Percentiles rank a stretch among this genome's conserved stretches.
phyloP scores from a whole-genome alignment of 1,140 invertebrate genomes.

The Liolophura sinensis region DNA sequence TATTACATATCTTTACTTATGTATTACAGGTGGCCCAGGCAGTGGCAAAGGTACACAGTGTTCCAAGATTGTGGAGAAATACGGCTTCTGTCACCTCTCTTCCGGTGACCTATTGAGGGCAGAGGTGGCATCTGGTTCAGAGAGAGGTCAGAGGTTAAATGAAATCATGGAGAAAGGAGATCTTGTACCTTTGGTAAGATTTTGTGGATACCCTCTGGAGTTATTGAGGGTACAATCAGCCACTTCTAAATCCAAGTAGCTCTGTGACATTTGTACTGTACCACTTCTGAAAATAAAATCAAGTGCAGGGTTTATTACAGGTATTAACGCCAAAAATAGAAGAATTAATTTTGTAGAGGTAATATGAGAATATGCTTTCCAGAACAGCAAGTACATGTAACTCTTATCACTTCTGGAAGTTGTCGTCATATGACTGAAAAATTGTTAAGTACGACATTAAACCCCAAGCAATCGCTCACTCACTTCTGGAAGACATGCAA shows the following conservation, averaged over 20 bases:
- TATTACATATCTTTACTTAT: no score
- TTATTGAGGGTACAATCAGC: background rate
- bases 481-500: no score
- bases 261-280: background rate
- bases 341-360: no score
- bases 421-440: no score
- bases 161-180: slow-evolving; percentile 80
- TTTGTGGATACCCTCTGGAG: slow-evolving; percentile 6
- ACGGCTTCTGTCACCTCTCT: slow-evolving; percentile 60
- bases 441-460: no score
- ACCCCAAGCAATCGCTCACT: no score
- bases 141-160: slow-evolving; percentile 60
- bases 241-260: background rate
- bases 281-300: no score
- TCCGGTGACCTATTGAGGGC: slow-evolving; percentile 59
- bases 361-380: no score
- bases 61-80: slow-evolving; percentile 57
- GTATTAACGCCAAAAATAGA: no score
- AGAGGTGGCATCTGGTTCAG: slow-evolving; percentile 58
- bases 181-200: slow-evolving; percentile 69
- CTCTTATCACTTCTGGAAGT: no score
- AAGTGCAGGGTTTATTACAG: no score
- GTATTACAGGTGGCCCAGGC: slow-evolving; percentile 57
- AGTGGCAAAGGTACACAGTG: slow-evolving; percentile 62
- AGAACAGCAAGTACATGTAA: no score